Conservation (phyloP, 1,140 invertebrate species). For the Babylonia areolata region DNA sequence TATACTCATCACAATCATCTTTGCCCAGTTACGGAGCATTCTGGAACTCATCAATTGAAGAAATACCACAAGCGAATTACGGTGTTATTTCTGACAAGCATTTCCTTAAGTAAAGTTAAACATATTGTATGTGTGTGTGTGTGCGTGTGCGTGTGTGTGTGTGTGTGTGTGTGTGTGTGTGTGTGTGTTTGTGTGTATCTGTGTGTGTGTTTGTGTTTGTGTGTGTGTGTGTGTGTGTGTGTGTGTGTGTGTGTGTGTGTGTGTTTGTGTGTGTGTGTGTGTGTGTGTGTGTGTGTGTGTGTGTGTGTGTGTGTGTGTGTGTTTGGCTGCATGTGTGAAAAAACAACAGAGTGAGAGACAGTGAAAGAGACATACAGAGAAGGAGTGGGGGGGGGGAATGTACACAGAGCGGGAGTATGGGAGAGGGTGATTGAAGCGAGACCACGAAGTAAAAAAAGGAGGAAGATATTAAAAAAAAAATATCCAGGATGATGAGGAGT, state of each 20-base stretch:
- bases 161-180: neutral
- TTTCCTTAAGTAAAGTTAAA: neutral
- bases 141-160: neutral
- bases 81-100: neutral
- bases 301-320: conserved; percentile 11
- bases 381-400: too few species aligned
- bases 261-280: too few species aligned
- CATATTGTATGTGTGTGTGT: neutral
- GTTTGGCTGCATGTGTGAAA: neutral
- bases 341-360: neutral
- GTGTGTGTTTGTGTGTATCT: conserved; percentile 1
- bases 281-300: too few species aligned
- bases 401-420: too few species aligned
- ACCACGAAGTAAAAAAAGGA: too few species aligned
- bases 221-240: too few species aligned
- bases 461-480: too few species aligned
- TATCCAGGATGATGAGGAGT: too few species aligned
- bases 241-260: too few species aligned
- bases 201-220: too few species aligned
- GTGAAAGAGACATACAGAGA: too few species aligned
- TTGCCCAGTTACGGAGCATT: conserved; percentile 23
- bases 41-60: conserved; percentile 9
- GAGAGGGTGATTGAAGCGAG: too few species aligned
- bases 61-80: conserved; percentile 25
- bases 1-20: conserved; percentile 35